Evolutionary conservation across 2,797 vertebrate species (phyloP), one percentile per base, ranked within the genome.

Genomic region (Erpetoichthys calabaricus): DNA sequence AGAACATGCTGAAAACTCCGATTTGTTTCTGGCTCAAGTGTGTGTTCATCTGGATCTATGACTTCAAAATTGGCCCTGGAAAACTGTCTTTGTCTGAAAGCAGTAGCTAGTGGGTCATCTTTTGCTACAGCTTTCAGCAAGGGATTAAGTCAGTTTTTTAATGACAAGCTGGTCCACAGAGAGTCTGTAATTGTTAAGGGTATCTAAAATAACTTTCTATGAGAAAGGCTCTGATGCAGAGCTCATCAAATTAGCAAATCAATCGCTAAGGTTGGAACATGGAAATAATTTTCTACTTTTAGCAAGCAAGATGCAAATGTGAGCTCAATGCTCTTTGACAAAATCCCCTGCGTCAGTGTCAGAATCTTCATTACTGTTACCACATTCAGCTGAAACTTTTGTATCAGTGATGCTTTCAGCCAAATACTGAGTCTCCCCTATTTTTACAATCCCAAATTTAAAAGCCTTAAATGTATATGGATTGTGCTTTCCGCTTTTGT

Each of bases 401-500:
- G n/a, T n/a, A n/a, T n/a, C n/a, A n/a, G n/a, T n/a, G n/a, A n/a
- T n/a, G n/a, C n/a, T n/a, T n/a, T n/a, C n/a, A n/a, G n/a, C n/a
- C n/a, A n/a, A n/a, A n/a, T n/a, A n/a, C n/a, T n/a, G n/a, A n/a
- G n/a, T n/a, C n/a, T 49, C 7, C n/a, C 7, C 49, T 49, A 6
- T 49, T 49, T 9, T 49, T 7, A 49, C 47, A 7, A 49, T 9
- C n/a, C 49, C 47, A 49, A 2, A 6, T 49, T 49, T 49, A 9
- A 49, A 49, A 9, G 7, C 7, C n/a, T 49, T 47, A 6, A 49
- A 49, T 49, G 47, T 49, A 49, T 49, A 9, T 49, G 47, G 47
- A 49, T 49, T 49, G 47, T 49, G 47, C 47, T 49, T 49, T 49
- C 47, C n/a, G 47, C 47, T 49, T 9, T 49, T 49, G 47, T 49